Evolutionary conservation across 2,113 vertebrate species (phyloP), one percentile per base, ranked within the genome.

Genomic region (Marmota monax): DNA sequence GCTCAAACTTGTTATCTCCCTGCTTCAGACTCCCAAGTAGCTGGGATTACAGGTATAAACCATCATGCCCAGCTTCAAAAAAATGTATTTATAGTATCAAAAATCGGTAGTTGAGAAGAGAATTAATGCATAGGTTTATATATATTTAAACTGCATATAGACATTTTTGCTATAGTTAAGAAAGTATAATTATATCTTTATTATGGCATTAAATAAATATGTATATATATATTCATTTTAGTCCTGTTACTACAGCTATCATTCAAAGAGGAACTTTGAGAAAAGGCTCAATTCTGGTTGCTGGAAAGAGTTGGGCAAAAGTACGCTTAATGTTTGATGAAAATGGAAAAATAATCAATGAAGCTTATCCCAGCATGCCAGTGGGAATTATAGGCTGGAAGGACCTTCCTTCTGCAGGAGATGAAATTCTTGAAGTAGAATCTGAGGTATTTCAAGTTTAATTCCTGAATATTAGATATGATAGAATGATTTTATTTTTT

Each of bases 371-470:
- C 0, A 98, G 99, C 95, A 92, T 97, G 13, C 99, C 99, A 0
- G 99, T 99, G 97, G 99, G 99, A 98, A 99, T 99, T 92, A 98
- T 99, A 37, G 99, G 99, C 86, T 99, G 99, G 99, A 99, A 99
- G 98, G 99, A 99, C 9, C 98, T 99, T 86, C 99, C 99, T n/a
- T 99, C 99, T 0, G 99, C 99, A 0, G 99, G 99, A 67, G 99
- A 99, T 78, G 98, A 98, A 90, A 98, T 99, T 96, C 99, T 99
- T 94, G 99, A 99, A 98, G 99, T 99, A 32, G 99, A 99, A 96
- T 99, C 99, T 32, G 99, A 99, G 99, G 99, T 99, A 98, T 32
- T 61, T 76, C 34, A 92, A 84, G 34, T 69, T 83, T 87, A 77
- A 56, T 96, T 96, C 37, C 51, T 87, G 22, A 73, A 34, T 70